Conservation (phyloP, 1,140 invertebrate species). For the Matsumurasca onukii region DNA sequence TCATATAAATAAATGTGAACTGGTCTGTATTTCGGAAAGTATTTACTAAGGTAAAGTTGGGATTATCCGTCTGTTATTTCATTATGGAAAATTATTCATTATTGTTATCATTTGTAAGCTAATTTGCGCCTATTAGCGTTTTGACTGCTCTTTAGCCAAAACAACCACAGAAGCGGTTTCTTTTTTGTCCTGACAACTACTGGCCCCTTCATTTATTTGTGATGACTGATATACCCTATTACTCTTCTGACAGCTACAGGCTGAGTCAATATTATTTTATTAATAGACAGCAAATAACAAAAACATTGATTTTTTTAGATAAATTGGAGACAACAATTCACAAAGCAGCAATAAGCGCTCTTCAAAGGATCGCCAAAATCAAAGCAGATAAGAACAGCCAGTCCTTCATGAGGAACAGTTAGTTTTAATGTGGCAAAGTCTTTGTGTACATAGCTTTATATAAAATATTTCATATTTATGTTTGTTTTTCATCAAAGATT, state of each 20-base stretch:
- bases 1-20: background rate
- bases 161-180: too few species aligned
- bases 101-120: too few species aligned
- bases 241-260: too few species aligned
- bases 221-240: too few species aligned
- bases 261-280: too few species aligned
- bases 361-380: constrained; percentile 38
- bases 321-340: constrained; percentile 77
- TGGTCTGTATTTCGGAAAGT: background rate
- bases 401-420: constrained; percentile 19
- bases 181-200: too few species aligned
- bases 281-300: too few species aligned
- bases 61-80: background rate
- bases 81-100: too few species aligned
- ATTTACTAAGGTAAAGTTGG: background rate
- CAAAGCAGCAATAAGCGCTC: constrained; percentile 65
- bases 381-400: constrained; percentile 28
- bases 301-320: constrained; percentile 52
- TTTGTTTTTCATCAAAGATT: background rate
- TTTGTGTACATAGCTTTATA: background rate
- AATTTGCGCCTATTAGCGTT: too few species aligned
- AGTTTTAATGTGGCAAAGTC: constrained; percentile 6
- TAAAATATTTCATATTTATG: background rate
- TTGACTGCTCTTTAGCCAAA: too few species aligned
- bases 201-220: too few species aligned